Conservation (phyloP, 2,888 invertebrate genomes). For the Lasioglossum zephyrum region DNA sequence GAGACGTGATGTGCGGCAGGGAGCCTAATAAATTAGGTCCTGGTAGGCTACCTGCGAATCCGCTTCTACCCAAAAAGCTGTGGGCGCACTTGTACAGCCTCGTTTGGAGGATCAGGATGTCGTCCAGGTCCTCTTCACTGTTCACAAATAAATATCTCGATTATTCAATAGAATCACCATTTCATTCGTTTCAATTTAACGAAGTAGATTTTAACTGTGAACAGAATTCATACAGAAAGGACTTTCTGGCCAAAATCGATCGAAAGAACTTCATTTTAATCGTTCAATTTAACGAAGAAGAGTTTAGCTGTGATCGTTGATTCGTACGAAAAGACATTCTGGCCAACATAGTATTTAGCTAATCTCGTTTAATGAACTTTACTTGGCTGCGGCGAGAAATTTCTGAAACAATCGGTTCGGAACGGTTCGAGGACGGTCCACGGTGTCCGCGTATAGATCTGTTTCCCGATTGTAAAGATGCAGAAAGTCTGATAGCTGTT, state of each 20-base stretch:
- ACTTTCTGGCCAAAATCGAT: too few relatives aligned
- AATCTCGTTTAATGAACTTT: slow-evolving; percentile 24
- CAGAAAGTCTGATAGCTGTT: slow-evolving; percentile 93
- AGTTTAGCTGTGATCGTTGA: too few relatives aligned
- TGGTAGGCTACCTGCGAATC: slow-evolving; percentile 82
- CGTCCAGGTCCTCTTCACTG: slow-evolving; percentile 91
- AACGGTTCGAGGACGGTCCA: slow-evolving; percentile 87
- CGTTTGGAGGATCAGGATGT: slow-evolving; percentile 88
- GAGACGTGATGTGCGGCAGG: slow-evolving; percentile 82
- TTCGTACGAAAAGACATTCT: too few relatives aligned
- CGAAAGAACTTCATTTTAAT: too few relatives aligned
- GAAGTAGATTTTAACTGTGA: too few relatives aligned
- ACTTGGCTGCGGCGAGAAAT: slow-evolving; percentile 87
- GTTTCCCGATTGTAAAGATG: slow-evolving; percentile 94
- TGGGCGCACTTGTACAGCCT: slow-evolving; percentile 87
- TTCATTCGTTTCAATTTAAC: too few relatives aligned
- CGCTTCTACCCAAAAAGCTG: slow-evolving; percentile 87
- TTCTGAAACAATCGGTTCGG: slow-evolving; percentile 86
- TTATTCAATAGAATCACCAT: background rate
- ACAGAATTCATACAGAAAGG: too few relatives aligned
- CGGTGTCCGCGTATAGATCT: slow-evolving; percentile 90
- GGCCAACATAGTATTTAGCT: too few relatives aligned
- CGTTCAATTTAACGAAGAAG: too few relatives aligned
- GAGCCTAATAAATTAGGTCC: slow-evolving; percentile 82
- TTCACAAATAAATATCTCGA: background rate